Evolutionary conservation across 2,888 invertebrate species (phyloP).

Genomic region (Quadroppia sp.): DNA sequence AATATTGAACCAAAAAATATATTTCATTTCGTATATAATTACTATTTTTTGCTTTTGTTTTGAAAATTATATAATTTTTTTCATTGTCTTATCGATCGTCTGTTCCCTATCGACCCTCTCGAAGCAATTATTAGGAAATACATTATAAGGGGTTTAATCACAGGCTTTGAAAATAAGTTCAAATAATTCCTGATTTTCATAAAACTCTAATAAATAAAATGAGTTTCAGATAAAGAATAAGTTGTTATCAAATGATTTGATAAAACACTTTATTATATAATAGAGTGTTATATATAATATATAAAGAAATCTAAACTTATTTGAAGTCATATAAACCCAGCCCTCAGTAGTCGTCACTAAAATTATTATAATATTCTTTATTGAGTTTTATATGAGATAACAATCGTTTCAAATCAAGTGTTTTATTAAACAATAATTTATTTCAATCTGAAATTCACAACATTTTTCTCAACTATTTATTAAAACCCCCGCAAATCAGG

Average conservation of each 20-base stretch:
- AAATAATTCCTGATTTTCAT: background rate
- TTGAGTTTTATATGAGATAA: background rate
- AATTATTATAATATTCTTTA: background rate
- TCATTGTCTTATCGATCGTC: background rate
- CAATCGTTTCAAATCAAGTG: background rate
- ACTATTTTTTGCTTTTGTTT: background rate
- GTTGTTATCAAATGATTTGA: background rate
- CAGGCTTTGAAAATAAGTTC: background rate
- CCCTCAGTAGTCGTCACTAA: background rate
- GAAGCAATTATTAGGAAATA: background rate
- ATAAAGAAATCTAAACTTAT: too few relatives aligned
- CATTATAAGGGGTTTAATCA: background rate
- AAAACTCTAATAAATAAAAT: background rate
- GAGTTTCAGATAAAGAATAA: background rate
- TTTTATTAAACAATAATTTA: background rate
- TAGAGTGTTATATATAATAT: too few relatives aligned
- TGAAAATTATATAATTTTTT: background rate
- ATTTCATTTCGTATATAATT: background rate
- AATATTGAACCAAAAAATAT: background rate
- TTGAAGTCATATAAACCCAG: background rate
- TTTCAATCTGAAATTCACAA: background rate
- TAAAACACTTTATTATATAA: background rate
- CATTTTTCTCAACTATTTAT: background rate
- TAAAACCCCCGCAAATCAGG: background rate
- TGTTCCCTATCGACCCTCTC: too few relatives aligned